Conservation (phyloP, 2,797 vertebrate genomes). For the Microhierax caerulescens region DNA sequence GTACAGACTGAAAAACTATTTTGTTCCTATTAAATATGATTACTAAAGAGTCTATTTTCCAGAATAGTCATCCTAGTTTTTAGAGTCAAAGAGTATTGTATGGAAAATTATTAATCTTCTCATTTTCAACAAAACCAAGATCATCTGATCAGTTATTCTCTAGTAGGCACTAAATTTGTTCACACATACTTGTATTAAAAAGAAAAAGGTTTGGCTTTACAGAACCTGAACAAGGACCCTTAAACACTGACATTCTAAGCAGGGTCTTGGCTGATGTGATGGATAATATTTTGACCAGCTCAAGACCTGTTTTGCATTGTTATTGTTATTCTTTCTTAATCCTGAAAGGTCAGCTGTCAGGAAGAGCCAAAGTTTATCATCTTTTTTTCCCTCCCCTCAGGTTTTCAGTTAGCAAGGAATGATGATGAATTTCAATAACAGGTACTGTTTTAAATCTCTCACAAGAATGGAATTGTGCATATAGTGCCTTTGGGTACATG, state of each 20-base stretch:
- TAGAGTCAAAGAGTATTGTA: not conserved
- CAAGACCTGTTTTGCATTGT: not conserved
- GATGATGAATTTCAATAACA: not conserved
- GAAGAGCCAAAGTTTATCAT: not conserved
- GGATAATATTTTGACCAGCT: not conserved
- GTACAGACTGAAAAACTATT: not conserved
- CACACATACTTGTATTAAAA: not conserved
- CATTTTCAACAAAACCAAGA: not conserved
- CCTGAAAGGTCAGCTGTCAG: conserved; percentile 27
- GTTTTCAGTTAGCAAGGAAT: not conserved
- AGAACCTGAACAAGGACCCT: not conserved
- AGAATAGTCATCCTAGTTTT: not conserved
- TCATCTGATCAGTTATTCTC: not conserved
- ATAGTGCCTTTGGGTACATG: not conserved
- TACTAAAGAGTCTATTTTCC: not conserved
- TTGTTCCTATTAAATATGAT: not conserved
- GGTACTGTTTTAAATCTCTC: not conserved
- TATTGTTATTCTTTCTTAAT: conserved; percentile 3
- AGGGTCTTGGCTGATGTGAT: not conserved
- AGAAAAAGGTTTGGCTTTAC: not conserved
- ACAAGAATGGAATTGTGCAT: not conserved
- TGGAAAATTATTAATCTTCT: not conserved
- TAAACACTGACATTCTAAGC: not conserved
- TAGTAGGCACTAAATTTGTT: not conserved
- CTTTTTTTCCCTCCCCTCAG: not conserved